phyloP scores from a whole-genome alignment of 2,113 vertebrate genomes.

The Columba janthina region DNA sequence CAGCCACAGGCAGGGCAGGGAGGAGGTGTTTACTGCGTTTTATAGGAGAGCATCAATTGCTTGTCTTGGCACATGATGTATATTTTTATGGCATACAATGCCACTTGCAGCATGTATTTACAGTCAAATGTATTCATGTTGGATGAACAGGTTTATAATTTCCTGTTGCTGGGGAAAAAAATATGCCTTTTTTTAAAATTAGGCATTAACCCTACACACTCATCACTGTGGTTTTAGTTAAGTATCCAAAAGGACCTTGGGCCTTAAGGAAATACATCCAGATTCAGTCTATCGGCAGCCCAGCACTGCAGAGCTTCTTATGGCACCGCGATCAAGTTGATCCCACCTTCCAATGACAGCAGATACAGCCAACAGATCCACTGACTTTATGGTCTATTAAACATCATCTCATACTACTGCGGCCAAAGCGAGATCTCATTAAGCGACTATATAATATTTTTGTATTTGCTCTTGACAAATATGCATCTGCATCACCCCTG shows the following conservation, averaged over 20 bases:
- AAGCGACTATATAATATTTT: background rate
- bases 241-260: background rate
- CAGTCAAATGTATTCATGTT: conserved; percentile 36
- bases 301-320: background rate
- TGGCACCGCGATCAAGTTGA: background rate
- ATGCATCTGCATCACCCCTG: rapidly evolving
- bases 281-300: background rate
- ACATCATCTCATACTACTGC: background rate
- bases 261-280: background rate
- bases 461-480: background rate
- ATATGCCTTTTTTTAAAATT: background rate
- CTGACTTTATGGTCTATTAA: background rate
- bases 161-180: background rate
- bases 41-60: conserved; percentile 72
- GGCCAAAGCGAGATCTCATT: background rate
- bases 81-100: conserved; percentile 69
- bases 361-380: background rate
- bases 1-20: conserved; percentile 72
- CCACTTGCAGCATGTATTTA: conserved; percentile 44
- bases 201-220: background rate
- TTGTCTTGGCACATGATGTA: conserved; percentile 76
- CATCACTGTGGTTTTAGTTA: background rate
- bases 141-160: conserved; percentile 60
- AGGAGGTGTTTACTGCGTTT: conserved; percentile 77
- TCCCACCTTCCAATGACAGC: background rate